Evolutionary conservation across 2,888 invertebrate genomes (phyloP).

Genomic region (Lydus trimaculatus): DNA sequence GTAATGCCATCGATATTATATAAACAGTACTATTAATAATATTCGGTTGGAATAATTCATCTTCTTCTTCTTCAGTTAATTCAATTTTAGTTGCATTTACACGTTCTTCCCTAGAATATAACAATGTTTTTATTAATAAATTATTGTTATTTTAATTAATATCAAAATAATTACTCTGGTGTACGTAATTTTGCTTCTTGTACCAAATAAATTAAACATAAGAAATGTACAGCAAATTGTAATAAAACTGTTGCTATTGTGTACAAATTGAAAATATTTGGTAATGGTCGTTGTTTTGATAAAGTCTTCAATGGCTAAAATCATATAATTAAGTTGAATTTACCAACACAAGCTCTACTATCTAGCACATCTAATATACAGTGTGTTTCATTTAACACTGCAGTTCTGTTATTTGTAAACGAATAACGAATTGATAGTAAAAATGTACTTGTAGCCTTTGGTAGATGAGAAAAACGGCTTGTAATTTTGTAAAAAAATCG

Average conservation of each 20-base stretch:
- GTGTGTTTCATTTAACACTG: too few relatives aligned
- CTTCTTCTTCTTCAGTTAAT: constrained; percentile 70
- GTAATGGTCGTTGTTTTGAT: constrained; percentile 93
- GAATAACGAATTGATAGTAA: too few relatives aligned
- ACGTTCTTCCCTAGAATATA: constrained; percentile 58
- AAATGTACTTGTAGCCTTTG: too few relatives aligned
- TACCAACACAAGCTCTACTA: too few relatives aligned
- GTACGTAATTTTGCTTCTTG: constrained; percentile 77
- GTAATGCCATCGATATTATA: constrained; percentile 96
- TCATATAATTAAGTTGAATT: constrained; percentile 12
- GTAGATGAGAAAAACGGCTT: too few relatives aligned
- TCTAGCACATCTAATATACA: too few relatives aligned
- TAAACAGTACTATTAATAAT: constrained; percentile 98
- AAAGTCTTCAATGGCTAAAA: constrained; percentile 87
- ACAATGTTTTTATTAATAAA: constrained; percentile 2
- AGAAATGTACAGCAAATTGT: constrained; percentile 96
- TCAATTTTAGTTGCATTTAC: constrained; percentile 62
- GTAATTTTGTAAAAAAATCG: too few relatives aligned
- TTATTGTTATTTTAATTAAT: neutral
- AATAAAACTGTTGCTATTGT: constrained; percentile 93
- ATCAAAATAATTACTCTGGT: constrained; percentile 67
- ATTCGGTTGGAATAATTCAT: constrained; percentile 89
- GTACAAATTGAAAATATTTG: constrained; percentile 98
- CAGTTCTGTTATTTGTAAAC: too few relatives aligned
- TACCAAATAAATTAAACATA: constrained; percentile 88